These are phyloP conservation scores for Cacoxenus indagator DNA, from an alignment of 2,888 invertebrate species.

Conservation along the genomic window DNA sequence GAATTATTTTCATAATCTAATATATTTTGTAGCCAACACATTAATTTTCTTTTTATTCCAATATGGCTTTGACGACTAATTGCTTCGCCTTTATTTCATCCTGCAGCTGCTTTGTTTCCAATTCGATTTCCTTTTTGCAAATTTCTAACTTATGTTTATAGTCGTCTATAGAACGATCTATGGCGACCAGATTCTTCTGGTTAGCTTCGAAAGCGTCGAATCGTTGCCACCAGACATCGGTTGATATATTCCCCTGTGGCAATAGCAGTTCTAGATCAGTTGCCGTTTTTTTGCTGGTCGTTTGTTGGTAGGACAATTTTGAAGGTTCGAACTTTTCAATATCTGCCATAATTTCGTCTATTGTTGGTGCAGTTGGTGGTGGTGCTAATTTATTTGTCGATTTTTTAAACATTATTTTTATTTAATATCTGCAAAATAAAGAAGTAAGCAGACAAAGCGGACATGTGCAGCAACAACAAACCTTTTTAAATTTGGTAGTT, in stretches of 20 bases:
- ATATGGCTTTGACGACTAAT: slow-evolving; percentile 28
- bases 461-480: not conserved
- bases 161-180: slow-evolving; percentile 53
- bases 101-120: slow-evolving; percentile 52
- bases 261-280: slow-evolving; percentile 33
- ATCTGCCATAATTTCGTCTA: slow-evolving; percentile 64
- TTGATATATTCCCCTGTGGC: slow-evolving; percentile 39
- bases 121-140: slow-evolving; percentile 57
- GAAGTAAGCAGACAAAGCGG: not conserved
- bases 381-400: slow-evolving; percentile 47
- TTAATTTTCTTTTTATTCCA: not conserved
- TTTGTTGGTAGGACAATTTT: too few relatives aligned
- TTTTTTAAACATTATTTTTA: slow-evolving; percentile 64
- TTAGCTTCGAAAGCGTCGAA: slow-evolving; percentile 67
- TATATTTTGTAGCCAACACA: too few relatives aligned
- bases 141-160: slow-evolving; percentile 57
- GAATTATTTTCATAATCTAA: too few relatives aligned
- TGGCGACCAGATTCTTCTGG: slow-evolving; percentile 54
- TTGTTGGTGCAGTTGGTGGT: slow-evolving; percentile 59
- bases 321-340: slow-evolving; percentile 47
- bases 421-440: not conserved
- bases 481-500: too few relatives aligned
- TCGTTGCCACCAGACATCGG: slow-evolving; percentile 65
- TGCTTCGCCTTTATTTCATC: slow-evolving; percentile 56
- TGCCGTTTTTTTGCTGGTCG: not conserved